Percentiles rank a stretch among this genome's conserved stretches.
Evolutionary conservation across 1,140 invertebrate species (phyloP).

Genomic region (Sarcophaga peregrina): DNA sequence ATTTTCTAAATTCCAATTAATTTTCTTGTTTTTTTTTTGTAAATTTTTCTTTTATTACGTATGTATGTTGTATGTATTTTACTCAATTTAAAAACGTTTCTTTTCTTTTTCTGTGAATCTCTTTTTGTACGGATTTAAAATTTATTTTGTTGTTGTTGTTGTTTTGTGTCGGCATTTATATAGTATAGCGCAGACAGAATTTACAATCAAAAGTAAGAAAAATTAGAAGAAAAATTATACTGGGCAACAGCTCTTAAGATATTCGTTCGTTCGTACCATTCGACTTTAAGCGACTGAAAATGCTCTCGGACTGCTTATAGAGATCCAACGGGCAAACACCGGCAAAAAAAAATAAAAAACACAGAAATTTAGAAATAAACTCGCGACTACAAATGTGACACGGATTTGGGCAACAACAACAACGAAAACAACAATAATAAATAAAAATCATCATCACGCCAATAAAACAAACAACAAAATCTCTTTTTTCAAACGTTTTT

Average conservation of each 20-base stretch:
- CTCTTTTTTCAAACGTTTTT: not conserved
- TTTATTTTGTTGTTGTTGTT: too few species aligned
- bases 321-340: not conserved
- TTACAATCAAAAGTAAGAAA: not conserved
- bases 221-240: not conserved
- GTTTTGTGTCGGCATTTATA: too few species aligned
- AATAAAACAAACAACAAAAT: constrained; percentile 6
- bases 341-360: constrained; percentile 13
- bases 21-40: constrained; percentile 21
- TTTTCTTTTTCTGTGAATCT: too few species aligned
- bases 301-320: not conserved
- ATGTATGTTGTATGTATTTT: too few species aligned
- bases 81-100: too few species aligned
- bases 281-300: constrained; percentile 37
- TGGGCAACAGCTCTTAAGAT: constrained; percentile 1
- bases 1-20: not conserved
- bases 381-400: constrained; percentile 37
- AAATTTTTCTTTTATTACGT: not conserved
- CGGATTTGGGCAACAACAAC: constrained; percentile 19
- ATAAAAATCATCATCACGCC: constrained; percentile 10
- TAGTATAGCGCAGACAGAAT: not conserved
- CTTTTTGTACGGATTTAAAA: too few species aligned
- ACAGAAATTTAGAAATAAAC: constrained; percentile 3
- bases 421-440: constrained; percentile 21
- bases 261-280: constrained; percentile 34